phyloP scores from a whole-genome alignment of 1,140 invertebrate genomes.

The Harlomillsia oculata region DNA sequence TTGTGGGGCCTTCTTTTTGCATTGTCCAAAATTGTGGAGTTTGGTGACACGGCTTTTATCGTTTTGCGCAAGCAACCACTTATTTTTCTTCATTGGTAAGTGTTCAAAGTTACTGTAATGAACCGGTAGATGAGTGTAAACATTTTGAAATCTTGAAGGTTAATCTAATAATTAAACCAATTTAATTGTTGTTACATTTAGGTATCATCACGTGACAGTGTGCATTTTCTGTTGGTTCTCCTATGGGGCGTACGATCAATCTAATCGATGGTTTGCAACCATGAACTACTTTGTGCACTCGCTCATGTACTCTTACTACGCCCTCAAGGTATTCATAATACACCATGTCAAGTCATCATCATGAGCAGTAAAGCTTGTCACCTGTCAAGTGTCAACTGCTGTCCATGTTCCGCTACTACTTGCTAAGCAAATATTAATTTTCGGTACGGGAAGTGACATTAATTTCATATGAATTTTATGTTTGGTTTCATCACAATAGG shows the following conservation, averaged over 20 bases:
- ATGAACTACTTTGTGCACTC: conserved; percentile 10
- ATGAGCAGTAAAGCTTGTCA: no score
- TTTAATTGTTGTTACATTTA: neutral
- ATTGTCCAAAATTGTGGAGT: conserved; percentile 6
- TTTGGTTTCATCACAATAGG: no score
- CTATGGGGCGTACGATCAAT: conserved; percentile 2
- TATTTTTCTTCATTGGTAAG: conserved; percentile 14
- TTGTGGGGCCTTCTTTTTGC: conserved; percentile 2
- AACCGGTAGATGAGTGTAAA: no score
- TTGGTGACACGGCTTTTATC: conserved; percentile 9
- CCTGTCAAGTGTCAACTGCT: no score
- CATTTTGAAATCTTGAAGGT: no score
- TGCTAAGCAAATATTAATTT: no score
- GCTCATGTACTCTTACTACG: conserved; percentile 5
- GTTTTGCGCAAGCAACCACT: conserved; percentile 3
- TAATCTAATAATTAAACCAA: neutral
- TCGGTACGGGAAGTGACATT: no score
- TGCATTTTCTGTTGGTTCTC: conserved; percentile 6
- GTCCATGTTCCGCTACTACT: no score
- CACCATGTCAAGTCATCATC: no score
- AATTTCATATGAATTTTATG: no score
- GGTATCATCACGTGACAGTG: conserved; percentile 12
- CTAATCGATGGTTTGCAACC: conserved; percentile 1
- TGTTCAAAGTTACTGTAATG: neutral
- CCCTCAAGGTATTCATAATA: conserved; percentile 4